Base-by-base conservation (phyloP, 2,113 vertebrate species). In the Rhineura floridana region DNA sequence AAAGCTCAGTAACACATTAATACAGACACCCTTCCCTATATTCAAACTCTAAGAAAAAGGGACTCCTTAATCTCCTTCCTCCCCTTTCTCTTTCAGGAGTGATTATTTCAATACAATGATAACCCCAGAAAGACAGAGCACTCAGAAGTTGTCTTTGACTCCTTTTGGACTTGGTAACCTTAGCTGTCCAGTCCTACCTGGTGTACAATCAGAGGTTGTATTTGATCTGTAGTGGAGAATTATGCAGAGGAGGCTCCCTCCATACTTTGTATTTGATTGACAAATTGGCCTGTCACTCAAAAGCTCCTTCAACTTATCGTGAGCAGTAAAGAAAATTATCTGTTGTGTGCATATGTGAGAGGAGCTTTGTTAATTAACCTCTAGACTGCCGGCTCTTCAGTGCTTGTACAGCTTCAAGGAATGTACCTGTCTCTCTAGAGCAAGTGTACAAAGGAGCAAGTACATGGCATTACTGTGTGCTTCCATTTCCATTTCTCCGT, bases 271-370 rank as follows among this genome's bases (percentile, higher is more conserved):
- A 72, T 91, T 90, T 97, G 96, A 96, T 93, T 95, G 96, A 96
- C 96, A 97, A 97, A 96, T 96, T 96, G 93, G 93, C 93, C 94
- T 97, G 96, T 96, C 96, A 94, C 93, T 97, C 96, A 96, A 96
- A 94, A 50, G 84, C 89, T 93, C 91, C 95, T 93, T 95, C 93
- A 95, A 94, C 94, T 95, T 96, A 95, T 95, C 96, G 19, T 89
- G 93, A 94, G 93, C 94, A 95, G 94, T 94, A 95, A 95, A 96
- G 96, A 94, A 95, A 97, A 95, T 95, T 92, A 97, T 95, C 95
- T 96, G 94, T 93, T 96, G 94, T 84, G 94, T 90, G 94, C 96
- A 95, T 90, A 94, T 93, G 93, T 93, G 94, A 91, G 92, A 94
- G 95, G 92, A 91, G 93, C 83, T 73, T n/a, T 62, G 78, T 93